A percentile compares a stretch with the other conserved stretches of the same genome.
Evolutionary conservation across 53 echinoderm and acorn worm species (phyloP).

Genomic region (Astropecten irregularis): DNA sequence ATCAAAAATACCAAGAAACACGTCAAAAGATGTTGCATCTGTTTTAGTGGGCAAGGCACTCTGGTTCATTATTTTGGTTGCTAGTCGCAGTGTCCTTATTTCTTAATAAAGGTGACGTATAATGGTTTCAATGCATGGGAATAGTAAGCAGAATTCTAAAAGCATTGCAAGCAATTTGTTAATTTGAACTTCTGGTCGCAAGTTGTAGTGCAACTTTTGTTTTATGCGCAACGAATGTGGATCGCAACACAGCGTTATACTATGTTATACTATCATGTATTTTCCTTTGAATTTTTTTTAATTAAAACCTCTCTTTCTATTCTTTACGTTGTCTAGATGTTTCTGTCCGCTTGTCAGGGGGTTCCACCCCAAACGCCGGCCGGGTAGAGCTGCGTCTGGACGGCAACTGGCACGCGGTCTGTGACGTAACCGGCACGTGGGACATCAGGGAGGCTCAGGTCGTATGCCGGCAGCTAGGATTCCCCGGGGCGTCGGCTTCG

Average conservation of each 20-base stretch:
- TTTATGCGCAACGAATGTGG: not conserved
- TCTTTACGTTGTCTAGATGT: not conserved
- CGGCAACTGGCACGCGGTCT: constrained; percentile 17
- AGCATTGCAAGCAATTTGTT: no score
- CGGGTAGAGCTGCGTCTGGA: constrained; percentile 24
- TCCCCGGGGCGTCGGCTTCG: not conserved
- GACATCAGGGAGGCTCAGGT: constrained; percentile 11
- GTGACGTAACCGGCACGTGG: constrained; percentile 1
- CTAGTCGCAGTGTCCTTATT: no score
- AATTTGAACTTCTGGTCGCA: no score
- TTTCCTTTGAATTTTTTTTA: no score
- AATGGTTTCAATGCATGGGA: no score
- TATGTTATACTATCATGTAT: not conserved
- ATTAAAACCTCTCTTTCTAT: not conserved
- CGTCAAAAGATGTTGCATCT: no score
- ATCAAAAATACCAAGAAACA: no score
- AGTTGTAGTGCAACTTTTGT: no score
- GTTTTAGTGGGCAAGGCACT: no score
- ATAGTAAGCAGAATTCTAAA: no score
- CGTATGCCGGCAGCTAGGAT: constrained; percentile 22
- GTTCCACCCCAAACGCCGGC: constrained; percentile 16
- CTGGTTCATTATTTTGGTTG: no score
- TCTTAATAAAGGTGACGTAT: no score
- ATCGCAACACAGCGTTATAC: not conserved
- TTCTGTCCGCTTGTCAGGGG: constrained; percentile 23